Evolutionary conservation across 37 sponge, comb jelly and placozoan species (phyloP).

Genomic region (Cladorhizidae sp.): DNA sequence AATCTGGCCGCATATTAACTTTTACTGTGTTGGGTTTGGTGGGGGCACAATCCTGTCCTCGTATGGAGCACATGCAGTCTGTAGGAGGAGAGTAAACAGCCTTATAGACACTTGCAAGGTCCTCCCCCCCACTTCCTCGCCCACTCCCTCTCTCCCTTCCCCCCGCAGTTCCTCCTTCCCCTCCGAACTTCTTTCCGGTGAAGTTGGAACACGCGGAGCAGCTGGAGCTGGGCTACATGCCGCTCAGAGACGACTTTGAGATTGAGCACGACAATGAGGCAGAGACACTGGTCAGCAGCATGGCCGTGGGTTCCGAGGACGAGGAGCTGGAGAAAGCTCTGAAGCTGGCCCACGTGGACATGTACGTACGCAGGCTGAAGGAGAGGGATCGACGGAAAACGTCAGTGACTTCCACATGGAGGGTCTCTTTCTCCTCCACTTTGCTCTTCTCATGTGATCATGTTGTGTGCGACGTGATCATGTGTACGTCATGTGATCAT

Average conservation of each 20-base stretch:
- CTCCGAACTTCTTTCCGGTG: slow-evolving; percentile 54
- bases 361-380: slow-evolving; percentile 64
- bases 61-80: too few relatives aligned
- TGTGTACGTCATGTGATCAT: background rate
- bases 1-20: too few relatives aligned
- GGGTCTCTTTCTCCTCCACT: too few relatives aligned
- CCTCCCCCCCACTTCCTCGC: background rate
- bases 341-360: slow-evolving; percentile 81
- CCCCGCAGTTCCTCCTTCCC: slow-evolving; percentile 45
- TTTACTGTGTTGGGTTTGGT: too few relatives aligned
- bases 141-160: background rate
- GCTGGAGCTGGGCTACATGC: slow-evolving; percentile 79
- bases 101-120: too few relatives aligned
- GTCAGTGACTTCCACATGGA: slow-evolving; percentile 15
- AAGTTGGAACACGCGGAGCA: slow-evolving; percentile 77
- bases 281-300: slow-evolving; percentile 63
- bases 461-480: too few relatives aligned
- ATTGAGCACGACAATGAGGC: slow-evolving; percentile 78
- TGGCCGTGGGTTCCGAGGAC: slow-evolving; percentile 53
- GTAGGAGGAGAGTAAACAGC: too few relatives aligned
- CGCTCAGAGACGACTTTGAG: slow-evolving; percentile 92
- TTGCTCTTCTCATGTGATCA: too few relatives aligned
- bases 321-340: slow-evolving; percentile 74
- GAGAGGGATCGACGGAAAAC: slow-evolving; percentile 78
- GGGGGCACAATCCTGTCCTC: too few relatives aligned